Evolutionary conservation across 2,113 vertebrate genomes (phyloP).

Genomic region (Elanoides forficatus): DNA sequence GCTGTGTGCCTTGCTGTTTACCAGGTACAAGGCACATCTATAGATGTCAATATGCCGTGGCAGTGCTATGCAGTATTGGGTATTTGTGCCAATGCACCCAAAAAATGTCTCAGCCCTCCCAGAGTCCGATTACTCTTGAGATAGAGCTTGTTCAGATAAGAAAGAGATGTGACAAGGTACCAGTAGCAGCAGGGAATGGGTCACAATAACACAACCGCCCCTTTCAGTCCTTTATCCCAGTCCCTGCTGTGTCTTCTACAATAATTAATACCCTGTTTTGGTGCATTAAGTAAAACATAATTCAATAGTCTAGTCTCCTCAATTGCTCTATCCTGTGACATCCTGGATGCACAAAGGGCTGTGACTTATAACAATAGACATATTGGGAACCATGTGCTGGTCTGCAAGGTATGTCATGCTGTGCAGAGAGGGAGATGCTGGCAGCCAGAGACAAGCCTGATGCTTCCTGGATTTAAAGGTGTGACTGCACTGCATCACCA

Average conservation of each 20-base stretch:
- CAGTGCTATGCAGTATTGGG: neutral
- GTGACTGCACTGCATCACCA: neutral
- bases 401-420: neutral
- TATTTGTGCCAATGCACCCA: neutral
- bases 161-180: neutral
- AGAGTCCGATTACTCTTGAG: neutral
- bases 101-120: neutral
- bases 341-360: neutral
- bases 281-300: neutral
- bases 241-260: neutral
- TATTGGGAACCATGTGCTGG: neutral
- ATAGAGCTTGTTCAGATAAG: neutral
- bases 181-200: neutral
- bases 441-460: neutral
- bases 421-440: neutral
- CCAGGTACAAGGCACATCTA: neutral
- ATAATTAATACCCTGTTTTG: neutral
- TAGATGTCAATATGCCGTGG: neutral
- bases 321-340: neutral
- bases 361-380: neutral
- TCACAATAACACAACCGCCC: neutral
- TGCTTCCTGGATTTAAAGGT: neutral
- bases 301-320: neutral
- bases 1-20: conserved; percentile 17
- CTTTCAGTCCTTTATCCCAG: neutral